Percentiles rank a stretch among this genome's conserved stretches.
These are phyloP conservation scores for Hippotragus niger DNA, from an alignment of 2,113 vertebrate species.

Conservation along the genomic window DNA sequence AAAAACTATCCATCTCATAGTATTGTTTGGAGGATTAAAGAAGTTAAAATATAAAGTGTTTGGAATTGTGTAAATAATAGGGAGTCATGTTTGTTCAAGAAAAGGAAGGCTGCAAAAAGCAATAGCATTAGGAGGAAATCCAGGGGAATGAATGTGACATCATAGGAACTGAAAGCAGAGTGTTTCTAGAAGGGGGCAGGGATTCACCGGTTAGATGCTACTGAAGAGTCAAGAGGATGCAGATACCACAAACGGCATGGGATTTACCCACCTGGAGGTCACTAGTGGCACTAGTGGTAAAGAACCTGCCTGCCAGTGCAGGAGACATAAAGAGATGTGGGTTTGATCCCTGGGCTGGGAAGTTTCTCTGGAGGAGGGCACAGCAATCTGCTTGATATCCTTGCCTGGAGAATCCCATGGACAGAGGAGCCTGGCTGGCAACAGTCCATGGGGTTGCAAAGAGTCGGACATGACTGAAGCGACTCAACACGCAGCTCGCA, in stretches of 20 bases:
- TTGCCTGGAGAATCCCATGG: background rate
- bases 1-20: background rate
- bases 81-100: background rate
- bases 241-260: too few relatives aligned
- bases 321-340: background rate
- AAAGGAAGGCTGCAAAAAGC: background rate
- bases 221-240: background rate
- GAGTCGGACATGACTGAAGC: background rate
- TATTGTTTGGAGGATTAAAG: background rate
- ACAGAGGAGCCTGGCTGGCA: background rate
- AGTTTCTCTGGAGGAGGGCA: background rate
- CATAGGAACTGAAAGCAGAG: background rate
- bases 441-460: background rate
- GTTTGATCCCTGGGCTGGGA: background rate
- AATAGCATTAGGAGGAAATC: background rate
- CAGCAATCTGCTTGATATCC: background rate
- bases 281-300: background rate
- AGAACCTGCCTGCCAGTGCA: background rate
- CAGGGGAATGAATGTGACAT: background rate
- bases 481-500: background rate
- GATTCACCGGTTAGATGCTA: background rate
- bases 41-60: background rate
- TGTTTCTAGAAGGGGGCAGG: background rate
- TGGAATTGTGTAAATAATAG: background rate
- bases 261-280: background rate